phyloP scores from a whole-genome alignment of 2,113 vertebrate genomes.

The Hoplias malabaricus region DNA sequence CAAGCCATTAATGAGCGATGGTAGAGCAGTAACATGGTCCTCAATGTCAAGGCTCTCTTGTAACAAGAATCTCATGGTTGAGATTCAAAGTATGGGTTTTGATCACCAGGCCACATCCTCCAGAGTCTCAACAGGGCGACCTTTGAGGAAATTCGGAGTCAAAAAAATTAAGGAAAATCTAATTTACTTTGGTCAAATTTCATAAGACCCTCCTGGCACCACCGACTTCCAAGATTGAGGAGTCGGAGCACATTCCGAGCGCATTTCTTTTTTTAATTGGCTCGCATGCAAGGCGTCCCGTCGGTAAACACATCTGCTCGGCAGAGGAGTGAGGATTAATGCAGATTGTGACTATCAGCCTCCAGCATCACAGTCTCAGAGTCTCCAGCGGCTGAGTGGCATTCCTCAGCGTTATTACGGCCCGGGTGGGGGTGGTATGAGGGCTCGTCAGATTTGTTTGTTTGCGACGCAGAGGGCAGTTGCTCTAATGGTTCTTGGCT shows the following conservation, averaged over 20 bases:
- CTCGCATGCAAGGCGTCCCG: not conserved
- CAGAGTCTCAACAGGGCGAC: not conserved
- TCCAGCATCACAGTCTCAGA: constrained; percentile 3
- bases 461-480: constrained; percentile 24
- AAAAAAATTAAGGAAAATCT: too few species aligned
- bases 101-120: constrained; percentile 5
- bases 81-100: constrained; percentile 19
- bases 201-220: not conserved
- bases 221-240: not conserved
- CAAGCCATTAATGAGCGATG: too few species aligned
- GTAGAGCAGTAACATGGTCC: too few species aligned
- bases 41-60: constrained; percentile 20
- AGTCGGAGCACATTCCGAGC: not conserved
- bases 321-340: constrained; percentile 3
- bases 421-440: constrained; percentile 33
- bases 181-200: constrained; percentile 24
- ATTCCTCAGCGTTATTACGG: constrained; percentile 42
- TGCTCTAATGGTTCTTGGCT: constrained; percentile 1
- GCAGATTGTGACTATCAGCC: not conserved
- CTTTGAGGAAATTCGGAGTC: constrained; percentile 50
- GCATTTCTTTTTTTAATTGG: not conserved
- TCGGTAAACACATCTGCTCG: constrained; percentile 6
- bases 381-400: constrained; percentile 31
- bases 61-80: constrained; percentile 35
- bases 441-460: constrained; percentile 35